Evolutionary conservation across 2,888 invertebrate species (phyloP), one percentile per base, ranked within the genome.

Genomic region (Mesorhabditis belari): DNA sequence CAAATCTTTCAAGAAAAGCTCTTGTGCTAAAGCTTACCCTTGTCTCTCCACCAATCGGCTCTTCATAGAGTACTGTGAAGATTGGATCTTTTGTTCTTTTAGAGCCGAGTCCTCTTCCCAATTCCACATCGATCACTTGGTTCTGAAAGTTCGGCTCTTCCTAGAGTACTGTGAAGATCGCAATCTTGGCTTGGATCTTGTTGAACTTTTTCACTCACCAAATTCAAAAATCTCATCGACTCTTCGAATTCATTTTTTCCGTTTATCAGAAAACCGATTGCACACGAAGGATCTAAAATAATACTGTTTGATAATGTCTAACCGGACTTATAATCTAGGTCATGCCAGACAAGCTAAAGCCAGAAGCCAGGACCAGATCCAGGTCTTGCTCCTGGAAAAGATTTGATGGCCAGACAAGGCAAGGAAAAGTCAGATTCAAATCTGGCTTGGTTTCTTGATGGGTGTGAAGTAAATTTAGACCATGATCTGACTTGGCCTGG

Each of bases 261-360:
- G 6, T 55, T 55, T 29, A 74, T 26, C 21, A 74, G 57, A 54
- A 76, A 77, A 23, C 75, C 74, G n/a, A 76, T 49, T n/a, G 75
- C 76, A 61, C 74, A 76, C 6, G 71, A 71, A 4, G 76, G 76
- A 62, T 75, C n/a, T n/a, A n/a, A n/a, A 67, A 49, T 67, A 57
- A n/a, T 52, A 55, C 6, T 57, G 6, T 9, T 35, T 35, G 17
- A 9, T 35, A 35, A 17, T 12, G 6, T 17, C 6, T 35, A 12
- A 35, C 9, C 6, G 6, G 35, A 35, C 6, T 35, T 17, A 9
- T 35, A 35, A 35, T 12, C 6, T 12, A 12, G 35, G 6, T 9
- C 6, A 35, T 53, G 52, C n/a, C n/a, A n/a, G n/a, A n/a, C n/a
- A n/a, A n/a, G n/a, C n/a, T n/a, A n/a, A n/a, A n/a, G n/a, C n/a